Base-by-base conservation (phyloP, 2,797 vertebrate genomes). In the Setipinna tenuifilis region DNA sequence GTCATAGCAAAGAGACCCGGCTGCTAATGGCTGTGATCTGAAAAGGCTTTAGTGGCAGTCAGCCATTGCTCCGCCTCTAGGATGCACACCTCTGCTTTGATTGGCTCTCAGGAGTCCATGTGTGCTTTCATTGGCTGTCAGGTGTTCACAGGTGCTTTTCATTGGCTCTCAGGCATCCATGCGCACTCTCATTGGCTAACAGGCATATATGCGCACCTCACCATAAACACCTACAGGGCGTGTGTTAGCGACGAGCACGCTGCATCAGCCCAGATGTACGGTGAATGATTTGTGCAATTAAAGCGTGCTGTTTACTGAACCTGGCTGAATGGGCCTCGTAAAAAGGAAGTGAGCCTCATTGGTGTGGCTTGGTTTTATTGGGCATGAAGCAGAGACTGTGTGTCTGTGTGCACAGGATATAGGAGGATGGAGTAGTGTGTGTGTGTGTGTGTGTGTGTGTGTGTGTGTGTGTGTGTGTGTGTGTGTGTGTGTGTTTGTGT, bases 391-490 rank as follows among this genome's bases (percentile, higher is more conserved):
- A 61, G 23, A 71, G 25, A 28, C 65, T 12, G 23, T 23, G 25
- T 16, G 59, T 65, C 16, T 65, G 84, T 62, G 84, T 80, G 84
- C 44, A 71, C 0, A 19, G 58, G 16, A n/a, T 21, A n/a, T 59
- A 59, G 58, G 58, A 3, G 3, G 58, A 59, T 23, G 78, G 85
- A 85, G 84, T 82, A 48, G 88, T 35, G 87, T 21, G 48, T 65
- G 17, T 23, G 23, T 21, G 58, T 62, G 25, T 62, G 84, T 61
- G 84, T 75, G 84, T 59, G 83, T 83, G 82, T 83, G 82, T 83
- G 31, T 65, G 82, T 65, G 82, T 83, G 82, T 83, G 54, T 82
- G 82, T 82, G 54, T 82, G 54, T 82, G n/a, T 82, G 82, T 83
- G 82, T 59, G 48, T 31, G 50, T 58, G 7, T 23, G n/a, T 54